Evolutionary conservation across 2,113 vertebrate species (phyloP).

Genomic region (Shinisaurus crocodilurus): DNA sequence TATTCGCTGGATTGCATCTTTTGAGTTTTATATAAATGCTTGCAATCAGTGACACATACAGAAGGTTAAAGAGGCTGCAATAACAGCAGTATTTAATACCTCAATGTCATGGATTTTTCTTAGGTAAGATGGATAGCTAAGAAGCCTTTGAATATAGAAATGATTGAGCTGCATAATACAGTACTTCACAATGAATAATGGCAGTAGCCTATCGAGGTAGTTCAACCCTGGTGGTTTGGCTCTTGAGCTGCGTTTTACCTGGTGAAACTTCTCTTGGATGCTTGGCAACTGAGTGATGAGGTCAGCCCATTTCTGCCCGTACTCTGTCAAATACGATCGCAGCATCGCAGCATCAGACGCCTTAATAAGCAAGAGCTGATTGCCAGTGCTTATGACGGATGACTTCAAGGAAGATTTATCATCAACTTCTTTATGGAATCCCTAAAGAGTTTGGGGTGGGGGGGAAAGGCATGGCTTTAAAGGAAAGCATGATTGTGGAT

Average conservation of each 20-base stretch:
- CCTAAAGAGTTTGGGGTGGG: conserved; percentile 62
- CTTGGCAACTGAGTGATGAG: conserved; percentile 77
- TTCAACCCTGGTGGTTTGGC: conserved; percentile 31
- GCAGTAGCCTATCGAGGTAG: conserved; percentile 47
- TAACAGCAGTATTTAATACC: conserved; percentile 61
- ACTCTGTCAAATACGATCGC: conserved; percentile 76
- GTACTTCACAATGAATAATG: conserved; percentile 42
- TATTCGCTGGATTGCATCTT: background rate
- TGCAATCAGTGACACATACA: conserved; percentile 16
- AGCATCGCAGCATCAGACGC: conserved; percentile 77
- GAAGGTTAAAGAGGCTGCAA: conserved; percentile 18
- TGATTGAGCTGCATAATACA: conserved; percentile 37
- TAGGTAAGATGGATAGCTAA: conserved; percentile 48
- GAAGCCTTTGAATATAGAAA: conserved; percentile 46
- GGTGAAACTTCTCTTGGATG: conserved; percentile 85
- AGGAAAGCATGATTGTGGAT: background rate
- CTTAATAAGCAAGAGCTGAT: conserved; percentile 82
- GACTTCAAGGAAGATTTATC: conserved; percentile 82
- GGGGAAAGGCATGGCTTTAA: background rate
- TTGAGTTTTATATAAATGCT: conserved; percentile 51
- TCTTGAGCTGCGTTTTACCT: conserved; percentile 75
- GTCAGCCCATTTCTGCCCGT: conserved; percentile 85
- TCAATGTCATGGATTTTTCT: conserved; percentile 46
- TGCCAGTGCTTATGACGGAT: conserved; percentile 78
- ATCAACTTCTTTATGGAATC: conserved; percentile 85